Percentiles rank a stretch among this genome's conserved stretches.
phyloP scores from a whole-genome alignment of 2,797 vertebrate species.

The Scleropages formosus region DNA sequence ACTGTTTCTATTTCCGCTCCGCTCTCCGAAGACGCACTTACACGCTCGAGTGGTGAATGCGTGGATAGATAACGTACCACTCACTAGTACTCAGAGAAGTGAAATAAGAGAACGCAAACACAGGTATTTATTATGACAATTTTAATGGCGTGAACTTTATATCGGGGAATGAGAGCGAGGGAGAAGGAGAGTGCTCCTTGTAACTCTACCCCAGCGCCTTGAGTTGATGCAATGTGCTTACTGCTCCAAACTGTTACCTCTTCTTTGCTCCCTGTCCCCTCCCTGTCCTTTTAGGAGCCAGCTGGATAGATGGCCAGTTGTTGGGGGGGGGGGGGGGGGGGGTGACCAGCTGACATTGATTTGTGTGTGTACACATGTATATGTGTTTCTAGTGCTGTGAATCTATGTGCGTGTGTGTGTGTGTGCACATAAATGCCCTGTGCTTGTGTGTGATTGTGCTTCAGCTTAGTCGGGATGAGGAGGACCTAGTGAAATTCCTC shows the following conservation, averaged over 20 bases:
- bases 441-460: no score
- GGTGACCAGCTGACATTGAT: slow-evolving; percentile 2
- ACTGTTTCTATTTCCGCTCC: no score
- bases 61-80: background rate
- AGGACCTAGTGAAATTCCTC: no score
- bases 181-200: slow-evolving; percentile 42
- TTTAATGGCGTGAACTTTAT: slow-evolving; percentile 27
- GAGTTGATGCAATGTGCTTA: slow-evolving; percentile 62
- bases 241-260: slow-evolving; percentile 58
- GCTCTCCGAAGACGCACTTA: no score
- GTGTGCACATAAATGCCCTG: background rate
- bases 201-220: slow-evolving; percentile 54
- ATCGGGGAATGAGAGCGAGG: background rate
- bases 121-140: background rate
- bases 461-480: background rate
- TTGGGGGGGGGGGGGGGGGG: slow-evolving; percentile 30
- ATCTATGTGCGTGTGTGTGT: background rate
- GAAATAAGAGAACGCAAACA: background rate
- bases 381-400: slow-evolving; percentile 7
- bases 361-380: slow-evolving; percentile 18
- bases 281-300: slow-evolving; percentile 30
- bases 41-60: no score
- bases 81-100: background rate
- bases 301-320: slow-evolving; percentile 45
- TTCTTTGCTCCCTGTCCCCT: slow-evolving; percentile 52